Conservation (phyloP, 2,113 vertebrate genomes). For the Gymnocephalus cernua region DNA sequence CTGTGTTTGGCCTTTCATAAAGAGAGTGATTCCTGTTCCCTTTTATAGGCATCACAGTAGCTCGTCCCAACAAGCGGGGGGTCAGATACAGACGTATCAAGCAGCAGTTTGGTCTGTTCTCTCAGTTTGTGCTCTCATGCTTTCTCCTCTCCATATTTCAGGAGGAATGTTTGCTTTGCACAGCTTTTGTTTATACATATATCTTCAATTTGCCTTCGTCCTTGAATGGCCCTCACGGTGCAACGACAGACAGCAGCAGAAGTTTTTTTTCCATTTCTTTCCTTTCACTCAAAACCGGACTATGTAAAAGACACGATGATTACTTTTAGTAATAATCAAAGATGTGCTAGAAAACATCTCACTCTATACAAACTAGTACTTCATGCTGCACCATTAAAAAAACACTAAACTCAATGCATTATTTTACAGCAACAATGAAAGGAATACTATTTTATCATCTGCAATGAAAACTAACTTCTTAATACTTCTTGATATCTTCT, state of each 20-base stretch:
- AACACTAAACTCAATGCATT: too few relatives aligned
- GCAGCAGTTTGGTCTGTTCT: neutral
- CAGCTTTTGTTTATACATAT: conserved; percentile 51
- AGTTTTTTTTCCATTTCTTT: neutral
- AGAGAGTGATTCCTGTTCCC: conserved; percentile 32
- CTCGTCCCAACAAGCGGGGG: conserved; percentile 12
- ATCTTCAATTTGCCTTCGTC: neutral
- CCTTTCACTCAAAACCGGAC: neutral
- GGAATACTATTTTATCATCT: neutral
- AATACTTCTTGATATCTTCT: neutral
- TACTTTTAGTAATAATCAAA: neutral
- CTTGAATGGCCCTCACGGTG: neutral
- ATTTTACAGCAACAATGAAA: neutral
- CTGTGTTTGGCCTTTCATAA: neutral
- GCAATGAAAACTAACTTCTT: neutral
- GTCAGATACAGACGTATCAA: conserved; percentile 3
- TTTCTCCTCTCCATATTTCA: conserved; percentile 22
- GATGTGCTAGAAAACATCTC: too few relatives aligned
- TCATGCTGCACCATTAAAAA: neutral
- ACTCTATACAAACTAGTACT: neutral
- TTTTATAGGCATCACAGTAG: conserved; percentile 57
- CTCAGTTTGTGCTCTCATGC: neutral
- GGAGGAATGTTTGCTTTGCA: conserved; percentile 7
- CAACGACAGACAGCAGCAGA: neutral
- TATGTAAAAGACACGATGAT: neutral